Base-by-base conservation (phyloP, 2,888 invertebrate genomes). In the Panzeria rudis region DNA sequence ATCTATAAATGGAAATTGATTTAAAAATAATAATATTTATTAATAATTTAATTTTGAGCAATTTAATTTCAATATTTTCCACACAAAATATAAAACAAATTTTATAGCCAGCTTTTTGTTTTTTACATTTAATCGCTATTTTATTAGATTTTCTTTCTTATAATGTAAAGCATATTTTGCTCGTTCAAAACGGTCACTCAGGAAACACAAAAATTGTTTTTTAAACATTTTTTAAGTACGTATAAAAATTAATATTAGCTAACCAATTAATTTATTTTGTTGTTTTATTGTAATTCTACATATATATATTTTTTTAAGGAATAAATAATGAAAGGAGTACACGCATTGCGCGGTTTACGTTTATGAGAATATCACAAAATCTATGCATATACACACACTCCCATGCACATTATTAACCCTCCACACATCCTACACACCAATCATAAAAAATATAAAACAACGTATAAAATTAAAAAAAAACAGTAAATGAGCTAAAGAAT, bases 311-410 rank as follows among this genome's bases (percentile, higher is more conserved):
- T 50, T 72, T 59, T 72, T 50, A 23, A 44, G n/a, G 54, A 77
- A 59, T 44, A 83, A 62, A 78, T 52, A 64, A 66, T 56, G 25
- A 68, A 79, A 83, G 44, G 68, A 68, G 73, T 69, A 44, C 73
- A 83, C 72, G 80, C 77, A 75, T 75, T 73, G 83, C 73, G 73
- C 61, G 66, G 76, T 47, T 76, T 64, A 56, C 54, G 56, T 56
- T 82, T 71, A 82, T 71, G 64, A 76, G 50, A 69, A 47, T 76
- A 59, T 76, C 69, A 71, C 61, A 62, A 71, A 54, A 64, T 41
- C 17, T 47, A 72, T 50, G 61, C 68, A 47, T 50, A 52, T 32
- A 41, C 25, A 64, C 47, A 69, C 17, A 61, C 50, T 8, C 29
- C 17, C 59, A 80, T 25, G 15, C 35, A 23, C 23, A 52, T 13